Evolutionary conservation across 2,797 vertebrate species (phyloP).

Genomic region (Lagorchestes hirsutus): DNA sequence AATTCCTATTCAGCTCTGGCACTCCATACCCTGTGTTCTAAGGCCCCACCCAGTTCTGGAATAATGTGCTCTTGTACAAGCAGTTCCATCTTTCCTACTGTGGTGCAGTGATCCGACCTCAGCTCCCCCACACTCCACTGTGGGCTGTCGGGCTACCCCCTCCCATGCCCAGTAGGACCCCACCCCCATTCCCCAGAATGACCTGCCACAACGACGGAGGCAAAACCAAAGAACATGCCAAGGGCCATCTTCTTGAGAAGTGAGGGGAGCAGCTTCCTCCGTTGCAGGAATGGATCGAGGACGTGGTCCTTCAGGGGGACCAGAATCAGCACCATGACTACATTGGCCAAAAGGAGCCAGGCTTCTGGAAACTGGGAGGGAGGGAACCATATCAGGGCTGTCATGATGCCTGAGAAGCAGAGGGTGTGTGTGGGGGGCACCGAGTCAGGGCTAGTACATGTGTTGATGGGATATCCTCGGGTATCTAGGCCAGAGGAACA

Average conservation of each 20-base stretch:
- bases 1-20: not conserved
- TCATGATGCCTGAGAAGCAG: not conserved
- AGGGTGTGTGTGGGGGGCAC: not conserved
- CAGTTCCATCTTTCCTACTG: not conserved
- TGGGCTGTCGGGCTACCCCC: not conserved
- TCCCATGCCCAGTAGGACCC: too few species aligned
- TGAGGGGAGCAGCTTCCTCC: slow-evolving; percentile 71
- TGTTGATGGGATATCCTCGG: not conserved
- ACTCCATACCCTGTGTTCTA: not conserved
- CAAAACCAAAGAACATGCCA: slow-evolving; percentile 82
- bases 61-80: not conserved
- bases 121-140: not conserved
- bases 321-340: slow-evolving; percentile 75
- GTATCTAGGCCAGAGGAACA: not conserved
- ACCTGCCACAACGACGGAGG: slow-evolving; percentile 81
- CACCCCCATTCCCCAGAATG: not conserved
- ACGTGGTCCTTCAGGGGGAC: slow-evolving; percentile 82
- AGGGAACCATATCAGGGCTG: not conserved
- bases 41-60: not conserved
- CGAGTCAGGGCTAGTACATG: not conserved
- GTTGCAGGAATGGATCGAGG: slow-evolving; percentile 79
- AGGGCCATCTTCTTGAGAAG: slow-evolving; percentile 75
- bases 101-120: not conserved
- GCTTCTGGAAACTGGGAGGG: slow-evolving; percentile 75
- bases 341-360: slow-evolving; percentile 82